Percentiles rank a stretch among this genome's conserved stretches.
These are phyloP conservation scores for Eriosoma lanigerum DNA, from an alignment of 1,140 invertebrate species.

Conservation along the genomic window DNA sequence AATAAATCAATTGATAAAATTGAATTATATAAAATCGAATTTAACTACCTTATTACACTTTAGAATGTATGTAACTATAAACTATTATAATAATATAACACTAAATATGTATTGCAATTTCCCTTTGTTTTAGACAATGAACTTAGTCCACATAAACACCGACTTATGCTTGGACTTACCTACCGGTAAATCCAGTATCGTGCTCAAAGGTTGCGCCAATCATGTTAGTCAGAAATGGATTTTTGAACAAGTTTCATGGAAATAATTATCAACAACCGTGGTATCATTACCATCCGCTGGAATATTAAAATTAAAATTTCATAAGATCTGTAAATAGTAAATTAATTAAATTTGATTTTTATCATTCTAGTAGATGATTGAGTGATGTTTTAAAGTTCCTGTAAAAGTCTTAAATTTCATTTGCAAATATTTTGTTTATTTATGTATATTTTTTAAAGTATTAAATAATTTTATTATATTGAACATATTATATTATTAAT, in stretches of 20 bases:
- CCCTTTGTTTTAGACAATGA: conserved; percentile 58
- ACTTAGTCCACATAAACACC: conserved; percentile 61
- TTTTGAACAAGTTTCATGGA: conserved; percentile 55
- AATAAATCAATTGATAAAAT: too few relatives aligned
- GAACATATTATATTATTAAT: background rate
- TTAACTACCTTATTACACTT: too few relatives aligned
- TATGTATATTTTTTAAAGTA: background rate
- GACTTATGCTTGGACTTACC: conserved; percentile 63
- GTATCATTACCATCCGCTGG: background rate
- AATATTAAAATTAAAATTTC: background rate
- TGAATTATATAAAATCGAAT: too few relatives aligned
- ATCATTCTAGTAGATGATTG: background rate
- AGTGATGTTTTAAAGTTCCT: conserved; percentile 10
- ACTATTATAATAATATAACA: too few relatives aligned
- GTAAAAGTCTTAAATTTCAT: conserved; percentile 9
- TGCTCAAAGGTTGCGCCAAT: conserved; percentile 53
- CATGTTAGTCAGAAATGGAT: conserved; percentile 55
- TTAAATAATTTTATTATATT: background rate
- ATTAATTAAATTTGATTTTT: too few relatives aligned
- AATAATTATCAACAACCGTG: conserved; percentile 32
- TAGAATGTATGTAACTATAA: too few relatives aligned
- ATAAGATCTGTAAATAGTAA: too few relatives aligned
- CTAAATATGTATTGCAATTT: too few relatives aligned
- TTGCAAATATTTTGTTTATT: background rate
- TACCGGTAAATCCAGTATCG: conserved; percentile 52